Evolutionary conservation across 2,113 vertebrate genomes (phyloP), one percentile per base, ranked within the genome.

Genomic region (Urocynchramus pylzowi): DNA sequence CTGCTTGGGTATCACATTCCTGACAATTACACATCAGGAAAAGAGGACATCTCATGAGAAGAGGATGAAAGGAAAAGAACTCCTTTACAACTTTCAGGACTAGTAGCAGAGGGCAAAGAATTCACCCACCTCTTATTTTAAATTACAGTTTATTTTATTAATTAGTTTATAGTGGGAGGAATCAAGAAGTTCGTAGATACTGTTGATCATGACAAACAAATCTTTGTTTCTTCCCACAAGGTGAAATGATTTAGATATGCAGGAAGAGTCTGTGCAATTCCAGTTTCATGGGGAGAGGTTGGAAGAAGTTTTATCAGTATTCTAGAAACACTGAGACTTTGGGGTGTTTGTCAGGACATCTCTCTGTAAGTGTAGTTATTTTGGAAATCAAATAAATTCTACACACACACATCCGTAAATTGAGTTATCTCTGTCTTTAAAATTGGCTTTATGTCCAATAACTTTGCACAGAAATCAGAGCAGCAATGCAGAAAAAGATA

Each of bases 401-500:
- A 64, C 24, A 50, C 31, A 76, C 27, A 65, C 6, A 41, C 7
- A 54, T 24, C 27, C 15, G 20, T 44, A 75, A 79, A 52, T 56
- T 60, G 56, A 91, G 57, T 88, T 75, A 78, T 67, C 42, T 56
- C 5, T 54, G 13, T 65, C 77, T 92, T 67, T 3, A 33, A 90
- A 95, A 39, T 30, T 54, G 13, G 13, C 41, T 87, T 73, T 59
- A 27, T 52, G 60, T 67, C 73, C 39, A 80, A 77, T 81, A 77
- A 70, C 33, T 67, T 70, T 14, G 2, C 49, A n/a, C 37, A 68
- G n/a, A 78, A 84, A 54, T 59, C 64, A 60, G 60, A n/a, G 76
- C 84, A 92, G 52, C 47, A 81, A 71, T 63, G 77, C 50, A 94
- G 93, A 84, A 91, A 92, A 86, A 89, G 44, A 70, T 89, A 84